Conservation (phyloP, 2,888 invertebrate species). For the Conchocele bisecta region DNA sequence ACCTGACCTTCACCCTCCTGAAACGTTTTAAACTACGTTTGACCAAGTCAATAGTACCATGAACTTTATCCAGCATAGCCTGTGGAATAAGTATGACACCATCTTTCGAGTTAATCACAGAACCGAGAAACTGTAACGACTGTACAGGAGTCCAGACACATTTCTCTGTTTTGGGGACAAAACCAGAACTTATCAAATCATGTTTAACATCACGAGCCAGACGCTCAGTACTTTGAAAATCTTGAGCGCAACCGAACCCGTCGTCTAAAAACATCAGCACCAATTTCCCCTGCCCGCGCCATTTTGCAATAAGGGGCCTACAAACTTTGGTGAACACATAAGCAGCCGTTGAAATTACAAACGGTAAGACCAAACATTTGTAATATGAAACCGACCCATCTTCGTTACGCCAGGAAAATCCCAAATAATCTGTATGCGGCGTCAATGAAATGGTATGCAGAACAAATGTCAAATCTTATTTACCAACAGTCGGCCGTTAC, state of each 20-base stretch:
- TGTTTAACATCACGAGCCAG: slow-evolving; percentile 16
- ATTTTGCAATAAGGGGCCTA: slow-evolving; percentile 36
- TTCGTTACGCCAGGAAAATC: slow-evolving; percentile 6
- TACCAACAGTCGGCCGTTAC: slow-evolving; percentile 12
- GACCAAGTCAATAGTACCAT: slow-evolving; percentile 2
- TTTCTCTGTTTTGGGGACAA: slow-evolving; percentile 37
- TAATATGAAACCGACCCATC: slow-evolving; percentile 4
- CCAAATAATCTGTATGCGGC: slow-evolving; percentile 20
- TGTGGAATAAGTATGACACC: slow-evolving; percentile 24
- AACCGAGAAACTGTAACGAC: slow-evolving; percentile 20
- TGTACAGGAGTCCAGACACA: slow-evolving; percentile 36
- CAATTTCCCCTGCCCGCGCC: slow-evolving; percentile 25
- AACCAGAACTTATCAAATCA: slow-evolving; percentile 28
- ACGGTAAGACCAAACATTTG: slow-evolving; percentile 26
- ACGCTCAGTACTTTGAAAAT: not conserved
- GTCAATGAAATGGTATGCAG: slow-evolving; percentile 43
- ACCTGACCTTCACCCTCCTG: slow-evolving; percentile 23
- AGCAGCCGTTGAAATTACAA: slow-evolving; percentile 21
- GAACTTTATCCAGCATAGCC: slow-evolving; percentile 8
- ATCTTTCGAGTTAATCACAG: slow-evolving; percentile 5
- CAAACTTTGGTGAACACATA: slow-evolving; percentile 31
- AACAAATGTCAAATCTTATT: slow-evolving; percentile 30
- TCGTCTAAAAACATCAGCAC: slow-evolving; percentile 40
- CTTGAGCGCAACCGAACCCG: slow-evolving; percentile 24
- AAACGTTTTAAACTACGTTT: not conserved